Base-by-base conservation (phyloP, 1,140 invertebrate genomes). In the Drosophila bocqueti region DNA sequence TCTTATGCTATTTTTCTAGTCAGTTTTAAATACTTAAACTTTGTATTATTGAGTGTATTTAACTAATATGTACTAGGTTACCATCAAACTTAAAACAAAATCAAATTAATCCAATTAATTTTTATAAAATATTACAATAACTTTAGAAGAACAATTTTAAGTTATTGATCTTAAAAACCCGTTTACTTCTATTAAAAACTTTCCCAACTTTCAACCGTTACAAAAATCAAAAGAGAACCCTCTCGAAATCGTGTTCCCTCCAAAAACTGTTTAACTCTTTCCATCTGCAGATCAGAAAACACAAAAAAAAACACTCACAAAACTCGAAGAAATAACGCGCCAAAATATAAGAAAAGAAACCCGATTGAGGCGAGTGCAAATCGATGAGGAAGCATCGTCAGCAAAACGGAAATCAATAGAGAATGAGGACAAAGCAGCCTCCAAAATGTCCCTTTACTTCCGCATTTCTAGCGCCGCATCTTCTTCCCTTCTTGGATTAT, bases 361-460 rank as follows among this genome's bases (percentile, higher is more conserved):
- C 31, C 68, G 68, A 73, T 52, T 46, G 43, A 74, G 61, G 54
- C 55, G 67, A 74, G 45, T 52, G 68, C 71, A 73, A 74, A 74
- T 74, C 68, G 55, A 74, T 73, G 69, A 73, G 54, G 67, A 81
- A 89, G 71, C 74, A 74, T 47, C 66, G 64, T 66, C 36, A 36
- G 15, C 52, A 38, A 74, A 74, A 71, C 65, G 69, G 77, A 85
- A 89, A 89, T 89, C 73, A 78, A 76, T 72, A 76, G 73, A 75
- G 59, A 16, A 66, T 34, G 43, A 74, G 85, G 64, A 78, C 62
- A 81, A 73, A 67, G 63, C 40, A 66, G 72, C 58, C 77, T 76
- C 50, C 59, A 71, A 57, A 74, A 66, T 82, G 71, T 85, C 63
- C 81, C 57, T 79, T 72, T 89, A 81, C 81, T 89, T 89, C 85